Evolutionary conservation across 2,888 invertebrate genomes (phyloP).

Genomic region (Aphidius colemani): DNA sequence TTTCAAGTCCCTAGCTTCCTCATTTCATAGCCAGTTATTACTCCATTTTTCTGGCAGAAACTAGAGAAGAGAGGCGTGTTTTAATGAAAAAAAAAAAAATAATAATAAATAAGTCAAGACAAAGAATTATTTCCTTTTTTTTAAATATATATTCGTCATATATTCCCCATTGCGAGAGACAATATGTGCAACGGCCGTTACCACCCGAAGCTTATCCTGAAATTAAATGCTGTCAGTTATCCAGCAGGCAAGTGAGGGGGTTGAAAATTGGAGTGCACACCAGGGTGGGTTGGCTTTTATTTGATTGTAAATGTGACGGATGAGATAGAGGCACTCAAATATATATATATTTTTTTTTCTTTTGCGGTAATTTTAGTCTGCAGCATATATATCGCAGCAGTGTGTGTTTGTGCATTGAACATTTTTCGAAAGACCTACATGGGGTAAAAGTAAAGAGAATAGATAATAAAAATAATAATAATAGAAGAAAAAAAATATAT

Average conservation of each 20-base stretch:
- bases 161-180: conserved; percentile 17
- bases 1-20: not conserved
- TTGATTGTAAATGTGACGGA: conserved; percentile 53
- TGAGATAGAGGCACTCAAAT: conserved; percentile 50
- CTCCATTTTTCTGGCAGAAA: not conserved
- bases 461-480: no score
- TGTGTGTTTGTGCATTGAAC: no score
- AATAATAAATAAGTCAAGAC: conserved; percentile 25
- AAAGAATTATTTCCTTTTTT: conserved; percentile 22
- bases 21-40: conserved; percentile 12
- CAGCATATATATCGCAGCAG: no score
- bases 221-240: conserved; percentile 50
- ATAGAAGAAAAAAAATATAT: no score
- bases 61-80: not conserved
- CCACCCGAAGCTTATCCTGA: conserved; percentile 41
- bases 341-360: conserved; percentile 3
- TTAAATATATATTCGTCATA: no score
- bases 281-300: conserved; percentile 41
- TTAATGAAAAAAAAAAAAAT: conserved; percentile 4
- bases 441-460: no score
- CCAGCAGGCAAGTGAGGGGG: conserved; percentile 23
- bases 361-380: no score
- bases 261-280: conserved; percentile 16
- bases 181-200: conserved; percentile 27
- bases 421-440: no score